Conservation (phyloP, 2,888 invertebrate genomes). For the Eilema caniola region DNA sequence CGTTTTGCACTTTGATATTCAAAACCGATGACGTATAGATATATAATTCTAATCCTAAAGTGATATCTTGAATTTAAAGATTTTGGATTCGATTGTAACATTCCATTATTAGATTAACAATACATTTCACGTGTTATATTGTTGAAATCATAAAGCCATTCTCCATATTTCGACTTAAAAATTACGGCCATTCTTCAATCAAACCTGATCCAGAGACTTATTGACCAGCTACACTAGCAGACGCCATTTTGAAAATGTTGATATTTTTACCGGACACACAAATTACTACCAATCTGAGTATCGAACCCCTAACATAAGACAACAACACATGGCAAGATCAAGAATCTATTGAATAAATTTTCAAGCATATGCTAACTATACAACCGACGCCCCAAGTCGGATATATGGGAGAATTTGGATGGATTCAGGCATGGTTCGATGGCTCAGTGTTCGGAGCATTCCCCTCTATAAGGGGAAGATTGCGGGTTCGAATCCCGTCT, state of each 20-base stretch:
- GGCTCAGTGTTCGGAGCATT: too few species aligned
- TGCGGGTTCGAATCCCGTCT: too few species aligned
- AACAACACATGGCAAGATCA: background rate
- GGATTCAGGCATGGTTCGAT: too few species aligned
- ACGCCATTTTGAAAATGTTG: too few species aligned
- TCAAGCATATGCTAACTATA: too few species aligned
- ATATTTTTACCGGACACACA: too few species aligned
- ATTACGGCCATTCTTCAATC: too few species aligned
- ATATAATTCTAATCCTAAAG: background rate
- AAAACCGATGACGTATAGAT: background rate
- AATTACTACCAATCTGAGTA: background rate
- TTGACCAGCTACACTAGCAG: too few species aligned
- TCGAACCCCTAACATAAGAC: background rate
- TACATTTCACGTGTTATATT: background rate
- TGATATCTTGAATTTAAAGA: background rate
- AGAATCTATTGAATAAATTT: too few species aligned
- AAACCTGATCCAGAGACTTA: background rate
- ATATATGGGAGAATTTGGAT: too few species aligned
- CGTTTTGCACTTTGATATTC: constrained; percentile 4
- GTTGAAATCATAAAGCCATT: background rate
- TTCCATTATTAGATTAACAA: background rate
- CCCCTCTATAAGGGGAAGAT: too few species aligned
- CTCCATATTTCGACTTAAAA: background rate
- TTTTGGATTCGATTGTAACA: background rate
- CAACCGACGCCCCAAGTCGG: too few species aligned